Evolutionary conservation across 2,797 vertebrate genomes (phyloP), one percentile per base, ranked within the genome.

Genomic region (Protonibea diacanthus): DNA sequence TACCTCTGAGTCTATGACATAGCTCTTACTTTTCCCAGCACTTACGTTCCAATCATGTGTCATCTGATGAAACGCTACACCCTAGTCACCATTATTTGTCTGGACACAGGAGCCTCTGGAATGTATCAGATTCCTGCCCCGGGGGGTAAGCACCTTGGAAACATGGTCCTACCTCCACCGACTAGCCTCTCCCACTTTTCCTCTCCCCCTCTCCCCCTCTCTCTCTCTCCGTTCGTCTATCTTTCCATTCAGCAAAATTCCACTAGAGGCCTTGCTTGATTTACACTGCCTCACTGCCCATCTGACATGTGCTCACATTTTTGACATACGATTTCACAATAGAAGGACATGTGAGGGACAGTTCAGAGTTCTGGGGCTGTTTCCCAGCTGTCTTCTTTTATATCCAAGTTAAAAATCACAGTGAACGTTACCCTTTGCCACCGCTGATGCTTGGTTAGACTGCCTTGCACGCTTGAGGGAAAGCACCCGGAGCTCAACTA

Each of bases 61-160:
- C 91, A 91, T 86, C 86, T 87, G 91, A 94, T 91, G 94, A 93
- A 94, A 94, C 61, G 71, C 78, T 89, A 92, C 89, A 92, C 92
- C 86, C 85, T 42, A 70, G 88, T 90, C 91, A 77, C 93, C 88
- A 93, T 95, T 95, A 93, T 94, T 90, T 80, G 87, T 89, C 91
- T 86, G 90, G 90, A 93, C 91, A 94, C 77, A 82, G 88, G 87
- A 94, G 88, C 90, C 88, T 85, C 65, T 92, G 93, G 93, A 95
- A 95, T 92, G 92, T 92, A 95, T 94, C 86, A 3, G 87, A 93
- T 95, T 93, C 90, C 91, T 91, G 91, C 93, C 91, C 89, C 78
- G 3, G 89, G 91, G 89, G 86, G 83, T 81, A 75, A 72, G 90
- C 85, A 92, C 88, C 89, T 93, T 86, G 87, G 90, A 92, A 93